These are phyloP conservation scores for Isaurus tuberculatus DNA, from an alignment of 92 coral and sea anemone genomes.

Conservation along the genomic window DNA sequence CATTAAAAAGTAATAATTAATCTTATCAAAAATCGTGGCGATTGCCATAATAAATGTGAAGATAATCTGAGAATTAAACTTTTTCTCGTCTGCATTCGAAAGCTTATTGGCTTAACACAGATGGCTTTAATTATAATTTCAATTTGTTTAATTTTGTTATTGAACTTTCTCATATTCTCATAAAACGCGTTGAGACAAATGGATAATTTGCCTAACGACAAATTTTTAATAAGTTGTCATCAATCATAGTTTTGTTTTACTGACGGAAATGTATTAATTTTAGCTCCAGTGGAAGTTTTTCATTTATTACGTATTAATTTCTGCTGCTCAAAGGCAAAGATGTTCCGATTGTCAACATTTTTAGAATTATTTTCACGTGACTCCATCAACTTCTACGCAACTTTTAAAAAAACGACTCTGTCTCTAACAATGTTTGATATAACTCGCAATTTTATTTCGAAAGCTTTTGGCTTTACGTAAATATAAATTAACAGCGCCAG, in stretches of 20 bases:
- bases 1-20: background rate
- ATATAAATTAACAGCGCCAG: background rate
- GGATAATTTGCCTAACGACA: constrained; percentile 1
- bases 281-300: background rate
- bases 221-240: background rate
- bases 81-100: background rate
- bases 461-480: background rate
- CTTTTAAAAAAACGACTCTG: background rate
- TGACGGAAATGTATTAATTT: background rate
- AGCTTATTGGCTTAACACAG: constrained; percentile 11
- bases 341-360: background rate
- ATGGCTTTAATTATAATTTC: constrained; percentile 5
- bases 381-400: background rate
- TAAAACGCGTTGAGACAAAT: background rate
- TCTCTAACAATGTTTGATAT: background rate
- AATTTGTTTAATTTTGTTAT: constrained; percentile 14
- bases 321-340: background rate
- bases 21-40: background rate
- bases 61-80: background rate
- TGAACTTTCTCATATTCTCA: background rate
- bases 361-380: background rate
- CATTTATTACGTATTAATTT: background rate
- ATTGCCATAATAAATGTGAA: background rate
- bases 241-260: background rate
- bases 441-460: background rate